Evolutionary conservation across 2,888 invertebrate genomes (phyloP).

Genomic region (Catotricha subobsoleta): DNA sequence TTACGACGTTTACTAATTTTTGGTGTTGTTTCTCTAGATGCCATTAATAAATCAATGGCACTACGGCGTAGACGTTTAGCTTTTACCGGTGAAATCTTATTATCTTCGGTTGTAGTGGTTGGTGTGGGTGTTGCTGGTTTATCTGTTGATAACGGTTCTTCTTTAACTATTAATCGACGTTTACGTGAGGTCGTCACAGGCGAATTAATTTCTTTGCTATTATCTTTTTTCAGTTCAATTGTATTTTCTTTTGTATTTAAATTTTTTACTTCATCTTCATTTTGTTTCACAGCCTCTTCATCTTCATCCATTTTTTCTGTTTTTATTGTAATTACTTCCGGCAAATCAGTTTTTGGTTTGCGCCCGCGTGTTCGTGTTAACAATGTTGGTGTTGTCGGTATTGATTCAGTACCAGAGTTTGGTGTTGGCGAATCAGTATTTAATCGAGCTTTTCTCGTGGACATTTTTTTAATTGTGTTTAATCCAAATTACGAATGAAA

Average conservation of each 20-base stretch:
- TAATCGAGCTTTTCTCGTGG: constrained; percentile 9
- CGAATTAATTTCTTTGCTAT: background rate
- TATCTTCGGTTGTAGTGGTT: background rate
- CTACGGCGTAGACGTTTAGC: constrained; percentile 1
- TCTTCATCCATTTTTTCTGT: constrained; percentile 3
- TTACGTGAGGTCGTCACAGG: background rate
- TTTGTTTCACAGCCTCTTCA: constrained; percentile 7
- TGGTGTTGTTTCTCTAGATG: background rate
- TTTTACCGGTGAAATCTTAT: background rate
- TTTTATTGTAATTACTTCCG: constrained; percentile 3
- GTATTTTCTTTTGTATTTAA: background rate
- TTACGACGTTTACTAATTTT: constrained; percentile 3
- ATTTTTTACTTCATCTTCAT: background rate
- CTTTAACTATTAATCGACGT: constrained; percentile 1
- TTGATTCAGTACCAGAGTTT: constrained; percentile 1
- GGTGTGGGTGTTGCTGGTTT: background rate
- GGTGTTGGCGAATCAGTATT: constrained; percentile 17
- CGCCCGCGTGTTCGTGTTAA: constrained; percentile 1
- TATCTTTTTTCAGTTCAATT: background rate
- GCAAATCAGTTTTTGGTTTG: constrained; percentile 1
- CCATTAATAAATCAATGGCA: background rate
- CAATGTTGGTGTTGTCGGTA: constrained; percentile 4
- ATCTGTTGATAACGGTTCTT: background rate
- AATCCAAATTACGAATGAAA: too few relatives aligned
- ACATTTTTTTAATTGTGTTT: constrained; percentile 7